Evolutionary conservation across 2,113 vertebrate genomes (phyloP).

Genomic region (Platysteira castanea): DNA sequence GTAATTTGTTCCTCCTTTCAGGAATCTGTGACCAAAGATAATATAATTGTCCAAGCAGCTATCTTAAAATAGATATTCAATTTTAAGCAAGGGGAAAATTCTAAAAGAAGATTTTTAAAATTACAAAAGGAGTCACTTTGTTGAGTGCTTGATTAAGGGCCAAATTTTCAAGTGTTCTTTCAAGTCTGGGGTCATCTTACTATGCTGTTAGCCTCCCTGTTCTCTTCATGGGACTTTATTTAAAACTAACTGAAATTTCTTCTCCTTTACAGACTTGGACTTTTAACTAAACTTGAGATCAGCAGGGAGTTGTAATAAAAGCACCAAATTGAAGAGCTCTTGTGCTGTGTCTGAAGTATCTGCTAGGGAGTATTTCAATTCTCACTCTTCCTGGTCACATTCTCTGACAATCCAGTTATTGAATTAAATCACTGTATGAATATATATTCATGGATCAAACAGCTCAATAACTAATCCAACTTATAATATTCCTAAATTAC

Average conservation of each 20-base stretch:
- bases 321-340: neutral
- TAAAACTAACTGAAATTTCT: neutral
- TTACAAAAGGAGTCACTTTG: neutral
- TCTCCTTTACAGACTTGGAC: neutral
- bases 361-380: neutral
- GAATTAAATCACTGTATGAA: constrained; percentile 7
- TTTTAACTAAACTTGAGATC: neutral
- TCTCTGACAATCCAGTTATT: neutral
- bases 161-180: neutral
- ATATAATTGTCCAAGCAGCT: neutral
- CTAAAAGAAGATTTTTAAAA: neutral
- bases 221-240: neutral
- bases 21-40: neutral
- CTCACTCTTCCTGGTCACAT: neutral
- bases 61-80: neutral
- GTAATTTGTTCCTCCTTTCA: neutral
- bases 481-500: neutral
- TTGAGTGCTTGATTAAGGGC: neutral
- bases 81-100: neutral
- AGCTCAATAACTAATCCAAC: neutral
- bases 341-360: neutral
- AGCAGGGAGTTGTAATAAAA: neutral
- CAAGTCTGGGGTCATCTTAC: neutral
- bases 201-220: neutral
- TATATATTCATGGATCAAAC: neutral